Evolutionary conservation across 2,797 vertebrate genomes (phyloP).

Genomic region (Esox masquinongy): DNA sequence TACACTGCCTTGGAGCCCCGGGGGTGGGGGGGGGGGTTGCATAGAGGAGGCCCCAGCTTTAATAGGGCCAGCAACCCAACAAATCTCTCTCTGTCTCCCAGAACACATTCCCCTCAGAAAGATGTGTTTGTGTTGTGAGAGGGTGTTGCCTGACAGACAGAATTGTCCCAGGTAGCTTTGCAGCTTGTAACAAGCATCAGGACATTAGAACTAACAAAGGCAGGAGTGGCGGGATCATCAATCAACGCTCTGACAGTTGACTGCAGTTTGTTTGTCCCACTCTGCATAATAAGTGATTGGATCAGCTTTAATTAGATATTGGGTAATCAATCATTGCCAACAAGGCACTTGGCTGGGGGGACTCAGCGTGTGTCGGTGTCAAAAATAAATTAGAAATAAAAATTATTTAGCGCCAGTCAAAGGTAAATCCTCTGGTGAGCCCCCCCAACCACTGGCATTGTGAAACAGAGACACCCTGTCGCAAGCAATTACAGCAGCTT

Average conservation of each 20-base stretch:
- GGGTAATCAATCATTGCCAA: constrained; percentile 99
- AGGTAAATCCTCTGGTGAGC: constrained; percentile 74
- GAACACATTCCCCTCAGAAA: constrained; percentile 47
- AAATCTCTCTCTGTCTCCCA: constrained; percentile 74
- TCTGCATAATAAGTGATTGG: constrained; percentile 99
- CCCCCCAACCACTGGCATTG: constrained; percentile 61
- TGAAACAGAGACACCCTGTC: constrained; percentile 68
- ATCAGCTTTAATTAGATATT: constrained; percentile 99
- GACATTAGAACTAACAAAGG: constrained; percentile 97
- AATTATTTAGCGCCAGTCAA: constrained; percentile 73
- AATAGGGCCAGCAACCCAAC: constrained; percentile 80
- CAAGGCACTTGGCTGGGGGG: constrained; percentile 89
- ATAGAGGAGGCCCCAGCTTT: constrained; percentile 65
- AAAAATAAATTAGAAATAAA: constrained; percentile 77
- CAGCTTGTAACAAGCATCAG: constrained; percentile 97
- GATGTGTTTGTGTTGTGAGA: constrained; percentile 61
- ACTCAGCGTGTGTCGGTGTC: constrained; percentile 76
- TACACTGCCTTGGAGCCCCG: constrained; percentile 50
- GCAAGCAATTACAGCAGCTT: constrained; percentile 74
- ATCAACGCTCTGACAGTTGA: constrained; percentile 94
- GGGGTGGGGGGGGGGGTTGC: constrained; percentile 59
- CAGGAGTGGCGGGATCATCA: constrained; percentile 95
- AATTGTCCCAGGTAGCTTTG: constrained; percentile 91
- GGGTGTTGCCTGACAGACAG: constrained; percentile 88
- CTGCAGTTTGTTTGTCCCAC: constrained; percentile 99